Evolutionary conservation across 2,888 invertebrate genomes (phyloP), one percentile per base, ranked within the genome.

Genomic region (Craniophora ligustri): DNA sequence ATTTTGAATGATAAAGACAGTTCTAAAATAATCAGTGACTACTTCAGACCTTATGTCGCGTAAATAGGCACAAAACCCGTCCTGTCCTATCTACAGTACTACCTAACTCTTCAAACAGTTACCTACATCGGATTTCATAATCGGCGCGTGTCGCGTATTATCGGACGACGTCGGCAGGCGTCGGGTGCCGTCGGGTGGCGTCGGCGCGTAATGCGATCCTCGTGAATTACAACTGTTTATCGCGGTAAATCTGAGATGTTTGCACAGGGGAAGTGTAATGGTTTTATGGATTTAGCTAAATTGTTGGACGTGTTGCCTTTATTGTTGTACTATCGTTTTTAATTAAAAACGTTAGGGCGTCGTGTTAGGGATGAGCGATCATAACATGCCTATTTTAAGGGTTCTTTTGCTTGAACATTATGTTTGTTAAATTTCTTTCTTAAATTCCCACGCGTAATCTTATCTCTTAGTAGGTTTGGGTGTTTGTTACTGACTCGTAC

Each of bases 151-250:
- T 71, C 85, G 62, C 81, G 91, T 85, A 91, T 92, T 92, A 92
- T 91, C 91, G 85, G 78, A 50, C 86, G 82, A 59, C 89, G 91
- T 75, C 74, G 78, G 85, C 10, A 16, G 31, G 23, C 36, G 39
- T 44, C 28, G 56, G 26, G 4, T 35, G 47, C 32, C 69, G 58
- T 69, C 69, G 62, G 47, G 30, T 6, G 15, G 30, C 75, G 80
- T 81, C 73, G 80, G 78, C 76, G 72, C 72, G 78, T 77, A 78
- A 81, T 62, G 80, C 83, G 87, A 86, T 87, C 86, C 87, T 80
- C 83, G 84, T 86, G 89, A 89, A 90, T 92, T 91, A 92, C 92
- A 92, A 86, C 85, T 86, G 87, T 89, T 91, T 91, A 92, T 89
- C 88, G 88, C 85, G 87, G 83, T 69, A 58, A 73, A 78, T 72